Percentiles rank a stretch among this genome's conserved stretches.
Evolutionary conservation across 2,888 invertebrate species (phyloP).

Genomic region (Acrobasis suavella): DNA sequence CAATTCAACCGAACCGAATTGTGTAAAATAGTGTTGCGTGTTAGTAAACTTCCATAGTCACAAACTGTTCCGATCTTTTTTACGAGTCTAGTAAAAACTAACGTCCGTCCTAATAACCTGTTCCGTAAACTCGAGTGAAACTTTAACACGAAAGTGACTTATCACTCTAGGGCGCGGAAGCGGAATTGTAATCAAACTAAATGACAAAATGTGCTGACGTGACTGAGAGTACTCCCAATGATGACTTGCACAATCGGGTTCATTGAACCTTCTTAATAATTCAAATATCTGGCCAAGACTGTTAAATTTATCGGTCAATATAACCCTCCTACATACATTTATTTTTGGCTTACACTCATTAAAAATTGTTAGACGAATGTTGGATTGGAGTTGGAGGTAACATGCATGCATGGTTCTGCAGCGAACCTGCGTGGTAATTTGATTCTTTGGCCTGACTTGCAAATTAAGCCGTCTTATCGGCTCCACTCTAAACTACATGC

Average conservation of each 20-base stretch:
- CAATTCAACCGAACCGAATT: too few relatives aligned
- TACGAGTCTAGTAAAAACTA: constrained; percentile 11
- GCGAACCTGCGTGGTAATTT: too few relatives aligned
- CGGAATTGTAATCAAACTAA: constrained; percentile 28
- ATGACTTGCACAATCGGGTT: constrained; percentile 28
- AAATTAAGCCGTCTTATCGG: too few relatives aligned
- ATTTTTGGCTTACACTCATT: too few relatives aligned
- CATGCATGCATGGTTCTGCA: too few relatives aligned
- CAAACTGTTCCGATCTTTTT: constrained; percentile 20
- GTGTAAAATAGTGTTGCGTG: constrained; percentile 17
- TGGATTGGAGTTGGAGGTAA: too few relatives aligned
- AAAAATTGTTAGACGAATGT: too few relatives aligned
- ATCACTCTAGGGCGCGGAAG: constrained; percentile 20
- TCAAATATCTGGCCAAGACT: not conserved
- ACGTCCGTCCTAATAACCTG: not conserved
- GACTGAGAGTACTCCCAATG: constrained; percentile 23
- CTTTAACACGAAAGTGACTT: constrained; percentile 25
- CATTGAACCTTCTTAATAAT: constrained; percentile 26
- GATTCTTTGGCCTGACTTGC: too few relatives aligned
- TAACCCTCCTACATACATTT: not conserved
- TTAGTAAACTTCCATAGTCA: constrained; percentile 16
- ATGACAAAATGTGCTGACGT: constrained; percentile 32
- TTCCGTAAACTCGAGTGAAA: constrained; percentile 4
- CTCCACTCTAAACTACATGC: too few relatives aligned
- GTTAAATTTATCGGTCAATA: not conserved